Conservation (phyloP, 2,888 invertebrate genomes). For the Folsomia candida region DNA sequence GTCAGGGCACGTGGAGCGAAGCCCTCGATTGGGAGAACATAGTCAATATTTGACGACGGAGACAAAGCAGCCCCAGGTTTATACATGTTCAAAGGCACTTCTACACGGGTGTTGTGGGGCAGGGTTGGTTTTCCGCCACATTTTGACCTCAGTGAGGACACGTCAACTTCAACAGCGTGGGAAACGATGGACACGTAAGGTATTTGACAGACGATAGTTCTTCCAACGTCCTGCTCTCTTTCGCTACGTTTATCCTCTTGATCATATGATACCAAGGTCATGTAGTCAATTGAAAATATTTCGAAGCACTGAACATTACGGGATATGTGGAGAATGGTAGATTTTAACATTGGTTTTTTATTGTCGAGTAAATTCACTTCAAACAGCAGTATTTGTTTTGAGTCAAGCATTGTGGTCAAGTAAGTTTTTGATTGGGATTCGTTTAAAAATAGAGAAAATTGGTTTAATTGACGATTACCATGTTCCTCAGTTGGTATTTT, state of each 20-base stretch:
- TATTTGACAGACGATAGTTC: conserved; percentile 39
- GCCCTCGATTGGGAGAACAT: conserved; percentile 37
- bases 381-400: conserved; percentile 24
- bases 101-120: conserved; percentile 8
- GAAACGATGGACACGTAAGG: conserved; percentile 18
- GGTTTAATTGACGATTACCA: not conserved
- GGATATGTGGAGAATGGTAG: conserved; percentile 33
- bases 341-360: conserved; percentile 18
- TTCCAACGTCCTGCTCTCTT: conserved; percentile 19
- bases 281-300: conserved; percentile 36
- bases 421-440: conserved; percentile 10
- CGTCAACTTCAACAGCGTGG: conserved; percentile 11
- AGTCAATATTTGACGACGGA: conserved; percentile 26
- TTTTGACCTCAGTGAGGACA: conserved; percentile 7
- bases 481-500: conserved; percentile 22
- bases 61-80: conserved; percentile 25
- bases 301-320: conserved; percentile 26
- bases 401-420: conserved; percentile 15
- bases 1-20: conserved; percentile 33
- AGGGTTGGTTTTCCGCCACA: conserved; percentile 20
- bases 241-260: conserved; percentile 19
- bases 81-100: conserved; percentile 27
- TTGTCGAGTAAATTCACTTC: conserved; percentile 31
- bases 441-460: conserved; percentile 17
- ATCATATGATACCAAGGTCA: conserved; percentile 35